phyloP scores from a whole-genome alignment of 1,140 invertebrate species.

The Lanistes nyassanus region DNA sequence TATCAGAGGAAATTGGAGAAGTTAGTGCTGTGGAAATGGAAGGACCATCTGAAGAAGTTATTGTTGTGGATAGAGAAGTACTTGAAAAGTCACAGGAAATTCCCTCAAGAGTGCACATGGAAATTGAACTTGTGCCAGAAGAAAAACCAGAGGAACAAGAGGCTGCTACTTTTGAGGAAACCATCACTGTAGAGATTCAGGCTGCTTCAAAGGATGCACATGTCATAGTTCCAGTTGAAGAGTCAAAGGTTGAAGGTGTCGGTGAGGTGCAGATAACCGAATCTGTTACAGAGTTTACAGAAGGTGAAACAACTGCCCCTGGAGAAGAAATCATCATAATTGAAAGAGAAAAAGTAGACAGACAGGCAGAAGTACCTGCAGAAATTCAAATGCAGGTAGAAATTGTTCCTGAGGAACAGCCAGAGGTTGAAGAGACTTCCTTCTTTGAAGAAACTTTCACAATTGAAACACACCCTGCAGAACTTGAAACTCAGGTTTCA shows the following conservation, averaged over 20 bases:
- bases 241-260: slow-evolving; percentile 11
- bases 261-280: slow-evolving; percentile 26
- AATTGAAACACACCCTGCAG: slow-evolving; percentile 26
- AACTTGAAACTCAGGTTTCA: slow-evolving; percentile 36
- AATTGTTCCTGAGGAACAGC: slow-evolving; percentile 30
- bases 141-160: slow-evolving; percentile 38
- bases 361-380: slow-evolving; percentile 9
- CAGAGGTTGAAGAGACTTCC: slow-evolving; percentile 20
- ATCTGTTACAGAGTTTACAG: slow-evolving; percentile 19
- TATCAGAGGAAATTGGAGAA: slow-evolving; percentile 29
- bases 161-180: slow-evolving; percentile 33
- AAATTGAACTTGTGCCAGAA: slow-evolving; percentile 30
- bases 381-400: slow-evolving; percentile 34
- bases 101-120: slow-evolving; percentile 28
- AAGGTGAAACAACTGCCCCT: slow-evolving; percentile 24
- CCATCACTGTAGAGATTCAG: slow-evolving; percentile 25
- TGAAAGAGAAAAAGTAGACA: slow-evolving; percentile 33
- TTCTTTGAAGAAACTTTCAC: slow-evolving; percentile 16
- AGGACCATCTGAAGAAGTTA: slow-evolving; percentile 30
- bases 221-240: slow-evolving; percentile 27
- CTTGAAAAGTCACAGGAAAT: slow-evolving; percentile 26
- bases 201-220: slow-evolving; percentile 35
- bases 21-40: slow-evolving; percentile 28
- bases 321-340: slow-evolving; percentile 29
- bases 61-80: slow-evolving; percentile 28